Evolutionary conservation across 2,797 vertebrate species (phyloP).

Genomic region (Brachyalestes nurse): DNA sequence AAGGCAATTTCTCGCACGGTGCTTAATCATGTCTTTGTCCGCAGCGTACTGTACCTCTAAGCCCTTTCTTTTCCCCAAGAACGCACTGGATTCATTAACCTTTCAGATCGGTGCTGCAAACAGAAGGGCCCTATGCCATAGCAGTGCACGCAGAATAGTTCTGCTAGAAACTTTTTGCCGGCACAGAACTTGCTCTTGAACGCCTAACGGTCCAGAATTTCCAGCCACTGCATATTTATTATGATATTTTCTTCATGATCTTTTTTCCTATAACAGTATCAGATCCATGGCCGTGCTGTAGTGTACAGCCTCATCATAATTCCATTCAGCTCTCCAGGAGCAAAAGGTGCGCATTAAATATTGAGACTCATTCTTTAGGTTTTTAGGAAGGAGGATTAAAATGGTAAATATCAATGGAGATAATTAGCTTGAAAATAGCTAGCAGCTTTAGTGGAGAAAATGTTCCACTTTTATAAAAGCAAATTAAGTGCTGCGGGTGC

Average conservation of each 20-base stretch:
- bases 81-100: slow-evolving; percentile 19
- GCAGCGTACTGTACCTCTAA: background rate
- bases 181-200: background rate
- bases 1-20: background rate
- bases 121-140: slow-evolving; percentile 32
- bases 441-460: slow-evolving; percentile 10
- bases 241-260: background rate
- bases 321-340: background rate
- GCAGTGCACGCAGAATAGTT: slow-evolving; percentile 28
- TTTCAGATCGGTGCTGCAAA: slow-evolving; percentile 15
- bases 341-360: slow-evolving; percentile 25
- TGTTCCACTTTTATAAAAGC: slow-evolving; percentile 3
- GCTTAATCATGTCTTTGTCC: slow-evolving; percentile 6
- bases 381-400: slow-evolving; percentile 26
- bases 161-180: slow-evolving; percentile 8
- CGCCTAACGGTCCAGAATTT: background rate
- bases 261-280: background rate
- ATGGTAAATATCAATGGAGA: slow-evolving; percentile 23
- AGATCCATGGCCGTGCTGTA: background rate
- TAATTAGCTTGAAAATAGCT: slow-evolving; percentile 30
- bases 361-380: background rate
- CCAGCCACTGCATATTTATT: background rate
- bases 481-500: background rate
- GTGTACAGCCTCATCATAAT: background rate
- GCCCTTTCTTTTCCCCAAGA: slow-evolving; percentile 2